Evolutionary conservation across 2,797 vertebrate genomes (phyloP).

Genomic region (Lemur catta): DNA sequence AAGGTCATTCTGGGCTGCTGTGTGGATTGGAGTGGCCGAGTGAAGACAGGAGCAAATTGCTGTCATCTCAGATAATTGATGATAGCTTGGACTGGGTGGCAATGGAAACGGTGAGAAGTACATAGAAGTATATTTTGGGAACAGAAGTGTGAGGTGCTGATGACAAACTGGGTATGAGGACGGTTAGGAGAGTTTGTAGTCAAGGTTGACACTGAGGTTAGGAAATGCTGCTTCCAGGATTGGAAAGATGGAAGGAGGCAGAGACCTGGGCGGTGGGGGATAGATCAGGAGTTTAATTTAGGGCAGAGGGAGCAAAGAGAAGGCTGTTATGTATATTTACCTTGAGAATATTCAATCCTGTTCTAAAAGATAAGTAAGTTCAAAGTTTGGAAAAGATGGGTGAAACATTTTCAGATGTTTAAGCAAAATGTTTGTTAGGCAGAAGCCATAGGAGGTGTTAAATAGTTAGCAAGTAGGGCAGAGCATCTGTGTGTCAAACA

Average conservation of each 20-base stretch:
- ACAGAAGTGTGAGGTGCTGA: background rate
- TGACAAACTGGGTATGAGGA: background rate
- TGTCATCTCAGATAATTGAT: background rate
- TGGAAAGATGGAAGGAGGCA: background rate
- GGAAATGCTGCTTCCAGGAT: background rate
- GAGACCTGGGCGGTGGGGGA: background rate
- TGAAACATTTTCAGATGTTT: constrained; percentile 24
- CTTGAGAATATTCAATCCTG: background rate
- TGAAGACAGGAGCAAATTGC: background rate
- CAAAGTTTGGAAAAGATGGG: background rate
- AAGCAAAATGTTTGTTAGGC: constrained; percentile 12
- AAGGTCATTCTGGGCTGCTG: background rate
- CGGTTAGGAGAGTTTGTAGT: background rate
- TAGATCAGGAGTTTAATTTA: background rate
- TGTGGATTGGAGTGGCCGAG: background rate
- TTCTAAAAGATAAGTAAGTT: background rate
- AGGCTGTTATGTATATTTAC: background rate
- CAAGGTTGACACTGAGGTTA: background rate
- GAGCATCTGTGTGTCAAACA: background rate
- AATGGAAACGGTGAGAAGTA: background rate
- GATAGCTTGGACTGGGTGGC: too few species aligned
- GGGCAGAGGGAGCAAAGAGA: background rate
- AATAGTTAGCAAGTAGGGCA: background rate
- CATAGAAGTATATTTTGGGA: background rate
- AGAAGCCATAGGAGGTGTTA: background rate